phyloP scores from a whole-genome alignment of 2,797 vertebrate genomes.

The Alcedo atthis region DNA sequence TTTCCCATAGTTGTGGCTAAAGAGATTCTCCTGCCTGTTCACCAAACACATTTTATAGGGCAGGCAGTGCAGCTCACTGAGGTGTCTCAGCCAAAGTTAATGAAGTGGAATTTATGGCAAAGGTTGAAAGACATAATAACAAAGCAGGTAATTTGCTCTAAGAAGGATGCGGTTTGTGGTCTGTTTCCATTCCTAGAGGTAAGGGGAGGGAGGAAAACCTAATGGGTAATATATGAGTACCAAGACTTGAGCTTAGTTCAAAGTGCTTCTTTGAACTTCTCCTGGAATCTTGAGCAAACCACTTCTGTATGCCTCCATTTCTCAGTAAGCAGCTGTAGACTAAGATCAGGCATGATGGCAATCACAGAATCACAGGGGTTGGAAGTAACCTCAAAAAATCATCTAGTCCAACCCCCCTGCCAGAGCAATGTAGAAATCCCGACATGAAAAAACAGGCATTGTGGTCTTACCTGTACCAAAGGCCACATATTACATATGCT shows the following conservation, averaged over 20 bases:
- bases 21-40: background rate
- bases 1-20: background rate
- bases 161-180: background rate
- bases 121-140: constrained; percentile 44
- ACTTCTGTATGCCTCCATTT: background rate
- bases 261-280: constrained; percentile 20
- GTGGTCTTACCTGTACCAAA: background rate
- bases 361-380: background rate
- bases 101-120: constrained; percentile 58
- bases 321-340: background rate
- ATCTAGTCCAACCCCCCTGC: too few species aligned
- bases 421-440: background rate
- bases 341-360: background rate
- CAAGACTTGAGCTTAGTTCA: background rate
- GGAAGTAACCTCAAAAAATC: too few species aligned
- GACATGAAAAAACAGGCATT: background rate
- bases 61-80: background rate
- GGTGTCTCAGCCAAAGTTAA: constrained; percentile 26
- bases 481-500: too few species aligned
- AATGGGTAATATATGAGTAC: background rate
- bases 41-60: constrained; percentile 16
- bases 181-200: constrained; percentile 13
- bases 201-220: background rate
- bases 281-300: background rate
- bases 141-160: constrained; percentile 37